Conservation (phyloP, 2,113 vertebrate genomes). For the Ursus arctos region DNA sequence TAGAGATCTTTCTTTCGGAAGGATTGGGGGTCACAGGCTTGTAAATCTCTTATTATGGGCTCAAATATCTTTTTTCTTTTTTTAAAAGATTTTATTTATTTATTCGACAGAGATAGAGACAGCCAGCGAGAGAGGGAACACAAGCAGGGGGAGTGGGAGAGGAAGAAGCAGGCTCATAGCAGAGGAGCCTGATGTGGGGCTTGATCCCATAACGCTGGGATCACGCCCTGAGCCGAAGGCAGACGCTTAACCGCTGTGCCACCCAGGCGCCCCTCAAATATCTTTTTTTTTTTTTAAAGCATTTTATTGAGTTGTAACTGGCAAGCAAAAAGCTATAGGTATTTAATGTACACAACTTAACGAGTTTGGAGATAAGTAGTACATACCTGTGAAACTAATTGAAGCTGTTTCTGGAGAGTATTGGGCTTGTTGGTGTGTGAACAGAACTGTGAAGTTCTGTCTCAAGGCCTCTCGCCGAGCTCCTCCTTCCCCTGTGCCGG, state of each 20-base stretch:
- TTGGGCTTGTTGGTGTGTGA: not conserved
- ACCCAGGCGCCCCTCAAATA: not conserved
- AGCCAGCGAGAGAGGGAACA: too few species aligned
- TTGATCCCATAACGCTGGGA: too few species aligned
- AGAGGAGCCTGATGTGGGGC: too few species aligned
- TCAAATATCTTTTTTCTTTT: not conserved
- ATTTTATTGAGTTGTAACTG: not conserved
- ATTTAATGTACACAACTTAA: not conserved
- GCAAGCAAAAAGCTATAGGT: not conserved
- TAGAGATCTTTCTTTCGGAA: not conserved
- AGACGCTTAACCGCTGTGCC: too few species aligned
- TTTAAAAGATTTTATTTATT: too few species aligned
- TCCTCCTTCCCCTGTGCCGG: not conserved
- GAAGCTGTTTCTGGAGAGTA: not conserved
- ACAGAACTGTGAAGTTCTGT: not conserved
- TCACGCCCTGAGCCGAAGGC: too few species aligned
- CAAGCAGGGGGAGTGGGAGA: too few species aligned
- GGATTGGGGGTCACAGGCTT: not conserved
- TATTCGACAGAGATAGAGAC: too few species aligned
- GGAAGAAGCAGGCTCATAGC: too few species aligned
- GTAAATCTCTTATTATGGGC: not conserved
- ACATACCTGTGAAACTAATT: not conserved
- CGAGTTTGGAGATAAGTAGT: not conserved
- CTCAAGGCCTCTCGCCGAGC: not conserved
- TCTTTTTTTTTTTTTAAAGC: not conserved